Evolutionary conservation across 64 coral and sea anemone species (phyloP).

Genomic region (Anthopleura sola): DNA sequence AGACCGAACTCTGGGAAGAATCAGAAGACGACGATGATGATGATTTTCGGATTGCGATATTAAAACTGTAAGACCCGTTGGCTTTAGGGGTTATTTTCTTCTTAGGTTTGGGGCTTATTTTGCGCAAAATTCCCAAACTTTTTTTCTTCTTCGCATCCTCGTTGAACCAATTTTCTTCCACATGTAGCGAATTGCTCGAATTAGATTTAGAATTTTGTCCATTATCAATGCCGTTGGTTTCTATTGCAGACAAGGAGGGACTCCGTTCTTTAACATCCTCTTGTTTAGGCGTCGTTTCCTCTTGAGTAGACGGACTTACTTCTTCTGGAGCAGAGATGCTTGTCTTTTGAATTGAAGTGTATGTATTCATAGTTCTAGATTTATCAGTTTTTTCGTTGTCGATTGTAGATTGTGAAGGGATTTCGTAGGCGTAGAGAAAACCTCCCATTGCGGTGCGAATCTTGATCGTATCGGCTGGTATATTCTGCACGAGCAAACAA

Average conservation of each 20-base stretch:
- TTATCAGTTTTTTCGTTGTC: background rate
- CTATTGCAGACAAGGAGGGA: background rate
- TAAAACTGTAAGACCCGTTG: slow-evolving; percentile 37
- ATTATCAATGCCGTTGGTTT: background rate
- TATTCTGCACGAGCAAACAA: slow-evolving; percentile 41
- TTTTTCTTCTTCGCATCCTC: slow-evolving; percentile 62
- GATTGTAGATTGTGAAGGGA: slow-evolving; percentile 41
- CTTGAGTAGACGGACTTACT: background rate
- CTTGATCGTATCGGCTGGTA: slow-evolving; percentile 88
- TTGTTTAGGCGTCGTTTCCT: background rate
- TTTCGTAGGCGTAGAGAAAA: slow-evolving; percentile 90
- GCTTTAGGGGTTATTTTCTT: slow-evolving; percentile 60
- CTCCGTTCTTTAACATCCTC: background rate
- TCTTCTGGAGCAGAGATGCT: background rate
- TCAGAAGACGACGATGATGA: slow-evolving; percentile 70
- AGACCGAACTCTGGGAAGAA: slow-evolving; percentile 32
- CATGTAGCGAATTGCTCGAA: slow-evolving; percentile 33
- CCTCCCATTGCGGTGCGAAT: slow-evolving; percentile 88
- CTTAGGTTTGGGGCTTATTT: slow-evolving; percentile 68
- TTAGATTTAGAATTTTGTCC: background rate
- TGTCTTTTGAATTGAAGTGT: background rate
- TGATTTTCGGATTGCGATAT: slow-evolving; percentile 54
- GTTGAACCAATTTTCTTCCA: slow-evolving; percentile 87
- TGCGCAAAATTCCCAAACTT: slow-evolving; percentile 33
- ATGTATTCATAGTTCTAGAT: background rate